Percentiles rank a stretch among this genome's conserved stretches.
These are phyloP conservation scores for Ridgeia piscesae DNA, from an alignment of 1,140 invertebrate species.

Conservation along the genomic window DNA sequence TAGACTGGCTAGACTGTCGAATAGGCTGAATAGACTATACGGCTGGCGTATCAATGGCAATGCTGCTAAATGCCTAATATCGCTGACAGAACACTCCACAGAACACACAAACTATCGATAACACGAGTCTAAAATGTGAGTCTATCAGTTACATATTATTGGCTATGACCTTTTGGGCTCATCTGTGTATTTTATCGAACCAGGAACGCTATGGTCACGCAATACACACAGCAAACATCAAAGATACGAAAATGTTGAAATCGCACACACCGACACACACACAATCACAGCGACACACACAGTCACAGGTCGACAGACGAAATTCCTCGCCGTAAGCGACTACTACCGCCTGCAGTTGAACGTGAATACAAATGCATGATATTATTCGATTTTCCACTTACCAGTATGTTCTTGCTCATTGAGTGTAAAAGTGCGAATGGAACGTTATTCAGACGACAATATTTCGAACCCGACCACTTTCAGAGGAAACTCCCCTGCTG, in stretches of 20 bases:
- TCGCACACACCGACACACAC: not conserved
- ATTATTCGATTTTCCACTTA: not conserved
- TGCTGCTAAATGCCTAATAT: not conserved
- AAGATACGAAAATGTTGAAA: not conserved
- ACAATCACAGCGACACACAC: no score
- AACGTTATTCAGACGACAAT: not conserved
- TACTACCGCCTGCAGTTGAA: not conserved
- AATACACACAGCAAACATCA: not conserved
- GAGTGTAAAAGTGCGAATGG: not conserved
- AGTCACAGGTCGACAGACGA: no score
- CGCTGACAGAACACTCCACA: not conserved
- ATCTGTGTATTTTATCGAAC: not conserved
- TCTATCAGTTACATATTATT: not conserved
- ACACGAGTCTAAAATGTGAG: not conserved
- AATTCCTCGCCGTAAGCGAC: not conserved
- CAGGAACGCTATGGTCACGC: not conserved
- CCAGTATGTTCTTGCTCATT: constrained; percentile 1
- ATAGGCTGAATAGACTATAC: not conserved
- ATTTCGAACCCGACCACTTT: not conserved
- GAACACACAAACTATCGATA: not conserved
- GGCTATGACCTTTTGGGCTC: not conserved
- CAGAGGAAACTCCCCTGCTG: not conserved
- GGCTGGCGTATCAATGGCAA: not conserved
- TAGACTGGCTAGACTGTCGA: no score
- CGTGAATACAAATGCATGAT: not conserved